Evolutionary conservation across 1,140 invertebrate species (phyloP).

Genomic region (Odontomachus brunneus): DNA sequence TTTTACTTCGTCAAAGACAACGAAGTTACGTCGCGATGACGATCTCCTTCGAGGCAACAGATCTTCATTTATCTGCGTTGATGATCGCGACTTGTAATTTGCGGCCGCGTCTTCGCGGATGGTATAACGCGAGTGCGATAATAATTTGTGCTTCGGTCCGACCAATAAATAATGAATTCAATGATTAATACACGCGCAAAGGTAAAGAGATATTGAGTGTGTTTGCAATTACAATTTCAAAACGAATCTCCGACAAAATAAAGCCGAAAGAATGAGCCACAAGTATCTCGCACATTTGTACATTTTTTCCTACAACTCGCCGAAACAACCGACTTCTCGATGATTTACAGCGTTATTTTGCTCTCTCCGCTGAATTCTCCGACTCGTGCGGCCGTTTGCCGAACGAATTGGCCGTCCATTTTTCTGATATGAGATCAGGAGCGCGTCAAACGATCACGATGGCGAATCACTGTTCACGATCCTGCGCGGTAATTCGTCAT

Average conservation of each 20-base stretch:
- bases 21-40: slow-evolving; percentile 50
- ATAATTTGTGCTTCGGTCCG: slow-evolving; percentile 9
- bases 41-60: slow-evolving; percentile 43
- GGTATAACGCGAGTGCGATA: not conserved
- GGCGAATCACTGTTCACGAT: too few relatives aligned
- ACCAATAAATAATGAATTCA: slow-evolving; percentile 3
- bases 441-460: too few relatives aligned
- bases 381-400: too few relatives aligned
- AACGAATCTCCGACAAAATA: not conserved
- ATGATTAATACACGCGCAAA: not conserved
- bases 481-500: too few relatives aligned
- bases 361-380: too few relatives aligned
- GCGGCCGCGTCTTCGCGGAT: not conserved
- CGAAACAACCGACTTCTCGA: too few relatives aligned
- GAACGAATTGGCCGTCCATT: too few relatives aligned
- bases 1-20: slow-evolving; percentile 60
- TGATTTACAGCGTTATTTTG: too few relatives aligned
- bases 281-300: too few relatives aligned
- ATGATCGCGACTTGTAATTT: slow-evolving; percentile 47
- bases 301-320: too few relatives aligned
- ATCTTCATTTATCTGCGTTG: slow-evolving; percentile 49
- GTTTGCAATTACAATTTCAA: not conserved
- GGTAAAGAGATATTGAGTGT: not conserved
- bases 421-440: too few relatives aligned
- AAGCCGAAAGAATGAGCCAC: not conserved